Conservation (phyloP, 2,888 invertebrate genomes). For the Chironomus riparius region DNA sequence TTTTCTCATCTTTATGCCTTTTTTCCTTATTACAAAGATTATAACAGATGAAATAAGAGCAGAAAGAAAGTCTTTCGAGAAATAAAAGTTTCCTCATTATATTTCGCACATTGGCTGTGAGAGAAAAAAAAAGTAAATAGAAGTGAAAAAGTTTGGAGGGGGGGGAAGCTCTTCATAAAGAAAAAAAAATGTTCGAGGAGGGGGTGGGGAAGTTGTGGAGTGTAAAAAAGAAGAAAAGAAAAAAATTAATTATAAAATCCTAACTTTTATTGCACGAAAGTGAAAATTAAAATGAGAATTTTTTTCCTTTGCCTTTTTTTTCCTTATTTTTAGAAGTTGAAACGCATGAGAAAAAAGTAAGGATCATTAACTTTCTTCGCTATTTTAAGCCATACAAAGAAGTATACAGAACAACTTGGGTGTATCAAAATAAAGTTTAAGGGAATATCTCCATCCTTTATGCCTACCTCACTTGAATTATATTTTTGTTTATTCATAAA, state of each 20-base stretch:
- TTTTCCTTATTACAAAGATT: too few relatives aligned
- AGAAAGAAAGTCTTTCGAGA: not conserved
- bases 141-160: not conserved
- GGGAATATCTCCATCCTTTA: too few relatives aligned
- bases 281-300: conserved; percentile 14
- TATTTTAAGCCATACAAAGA: not conserved
- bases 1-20: too few relatives aligned
- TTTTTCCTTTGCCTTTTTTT: not conserved
- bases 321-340: not conserved
- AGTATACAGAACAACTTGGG: not conserved
- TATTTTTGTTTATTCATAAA: not conserved
- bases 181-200: too few relatives aligned
- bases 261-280: conserved; percentile 9
- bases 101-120: not conserved
- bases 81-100: conserved; percentile 27
- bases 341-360: not conserved
- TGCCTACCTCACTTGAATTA: too few relatives aligned
- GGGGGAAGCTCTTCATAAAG: too few relatives aligned
- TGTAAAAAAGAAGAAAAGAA: not conserved
- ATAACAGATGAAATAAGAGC: not conserved
- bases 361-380: not conserved
- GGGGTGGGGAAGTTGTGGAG: not conserved
- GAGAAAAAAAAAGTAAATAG: not conserved
- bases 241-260: conserved; percentile 4
- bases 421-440: not conserved